Conservation (phyloP, 2,113 vertebrate species). For the Saiga tatarica region DNA sequence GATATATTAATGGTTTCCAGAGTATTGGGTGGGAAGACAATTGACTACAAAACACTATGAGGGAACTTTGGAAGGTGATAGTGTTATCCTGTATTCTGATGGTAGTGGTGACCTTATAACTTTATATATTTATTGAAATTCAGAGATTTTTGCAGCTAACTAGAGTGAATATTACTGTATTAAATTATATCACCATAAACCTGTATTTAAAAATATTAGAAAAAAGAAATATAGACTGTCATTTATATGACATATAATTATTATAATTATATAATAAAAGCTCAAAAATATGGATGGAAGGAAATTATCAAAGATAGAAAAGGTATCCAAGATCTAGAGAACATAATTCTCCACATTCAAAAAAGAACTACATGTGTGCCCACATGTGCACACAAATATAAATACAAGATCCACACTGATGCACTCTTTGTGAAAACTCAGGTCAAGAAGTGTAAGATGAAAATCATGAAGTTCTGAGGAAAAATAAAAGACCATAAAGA, state of each 20-base stretch:
- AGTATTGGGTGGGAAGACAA: neutral
- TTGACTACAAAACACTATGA: neutral
- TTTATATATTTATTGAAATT: neutral
- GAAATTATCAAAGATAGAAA: neutral
- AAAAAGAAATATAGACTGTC: neutral
- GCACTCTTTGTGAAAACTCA: neutral
- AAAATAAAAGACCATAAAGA: neutral
- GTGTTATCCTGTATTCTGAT: neutral
- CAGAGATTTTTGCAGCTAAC: neutral
- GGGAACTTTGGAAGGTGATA: neutral
- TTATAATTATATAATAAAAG: neutral
- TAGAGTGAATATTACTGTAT: neutral
- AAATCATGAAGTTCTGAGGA: neutral
- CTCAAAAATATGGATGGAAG: neutral
- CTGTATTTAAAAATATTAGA: neutral
- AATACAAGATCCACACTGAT: neutral
- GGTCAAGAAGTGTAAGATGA: neutral
- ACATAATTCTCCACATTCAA: neutral
- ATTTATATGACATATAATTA: neutral
- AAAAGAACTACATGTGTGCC: neutral
- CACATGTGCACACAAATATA: neutral
- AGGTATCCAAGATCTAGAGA: neutral
- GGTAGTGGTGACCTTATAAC: neutral
- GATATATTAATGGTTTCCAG: neutral
- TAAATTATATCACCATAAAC: neutral